Base-by-base conservation (phyloP, 2,797 vertebrate species). In the Numenius phaeopus region DNA sequence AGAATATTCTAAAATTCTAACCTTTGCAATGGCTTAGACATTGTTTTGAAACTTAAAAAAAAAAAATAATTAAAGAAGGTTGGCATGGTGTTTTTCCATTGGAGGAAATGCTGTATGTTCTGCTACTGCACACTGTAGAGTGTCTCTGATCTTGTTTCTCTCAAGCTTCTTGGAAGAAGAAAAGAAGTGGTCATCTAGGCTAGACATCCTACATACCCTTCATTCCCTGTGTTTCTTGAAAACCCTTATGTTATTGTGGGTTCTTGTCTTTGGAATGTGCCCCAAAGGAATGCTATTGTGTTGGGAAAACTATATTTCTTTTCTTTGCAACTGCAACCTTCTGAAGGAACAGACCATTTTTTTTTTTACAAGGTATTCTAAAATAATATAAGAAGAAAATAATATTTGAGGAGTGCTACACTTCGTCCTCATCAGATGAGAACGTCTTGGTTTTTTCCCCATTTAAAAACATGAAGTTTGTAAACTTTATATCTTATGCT, bases 71-170 rank as follows among this genome's bases (percentile, higher is more conserved):
- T 29, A 49, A 27, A n/a, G 11, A 6, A 40, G 21, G 11, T 30
- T 44, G 2, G 4, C 3, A 8, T 4, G 5, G 0, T 0, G 42
- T 66, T 64, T 64, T 50, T 52, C 26, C 4, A 10, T 39, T 77
- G 20, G 17, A 46, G 34, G 16, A 78, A 72, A 59, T 47, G 8
- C 26, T 70, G 1, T 55, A 10, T 6, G 2, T 70, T 85, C 22
- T 82, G 30, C 24, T 72, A 5, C 22, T 58, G 54, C 22, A 15
- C 8, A 2, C 30, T 39, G 9, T 32, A 16, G 12, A 37, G 2
- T 7, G 27, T 34, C 27, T 81, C 50, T 87, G 46, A 46, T 73
- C 19, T 83, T 34, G 10, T 15, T 19, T 52, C 22, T 90, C 32
- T 71, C 26, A 27, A 52, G 29, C 5, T 85, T 70, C n/a, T 71